These are phyloP conservation scores for Argyra leucocephala DNA, from an alignment of 2,888 invertebrate species.

Conservation along the genomic window DNA sequence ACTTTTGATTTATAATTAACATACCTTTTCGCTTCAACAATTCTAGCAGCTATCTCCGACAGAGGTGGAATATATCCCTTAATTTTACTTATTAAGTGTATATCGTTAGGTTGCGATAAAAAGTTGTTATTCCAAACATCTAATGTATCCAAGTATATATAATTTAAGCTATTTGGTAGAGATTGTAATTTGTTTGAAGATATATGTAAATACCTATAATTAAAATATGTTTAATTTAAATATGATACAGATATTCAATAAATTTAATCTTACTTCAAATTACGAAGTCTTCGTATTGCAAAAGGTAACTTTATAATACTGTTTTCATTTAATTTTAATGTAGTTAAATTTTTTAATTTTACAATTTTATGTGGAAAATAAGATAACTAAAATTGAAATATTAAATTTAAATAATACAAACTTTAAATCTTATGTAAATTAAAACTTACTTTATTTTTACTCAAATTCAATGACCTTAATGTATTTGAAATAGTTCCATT, in stretches of 20 bases:
- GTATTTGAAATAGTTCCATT: slow-evolving; percentile 47
- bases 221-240: background rate
- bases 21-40: slow-evolving; percentile 24
- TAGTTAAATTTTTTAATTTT: slow-evolving; percentile 52
- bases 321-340: slow-evolving; percentile 57
- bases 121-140: slow-evolving; percentile 41
- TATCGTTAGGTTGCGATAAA: slow-evolving; percentile 17
- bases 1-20: background rate
- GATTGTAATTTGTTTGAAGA: slow-evolving; percentile 37
- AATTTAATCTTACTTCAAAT: slow-evolving; percentile 24
- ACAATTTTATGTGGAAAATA: slow-evolving; percentile 54
- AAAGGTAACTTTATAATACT: slow-evolving; percentile 51
- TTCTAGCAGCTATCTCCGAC: slow-evolving; percentile 36
- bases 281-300: slow-evolving; percentile 51
- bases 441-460: slow-evolving; percentile 49
- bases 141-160: slow-evolving; percentile 32
- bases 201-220: slow-evolving; percentile 31
- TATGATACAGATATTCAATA: background rate
- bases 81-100: background rate
- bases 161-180: slow-evolving; percentile 36
- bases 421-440: slow-evolving; percentile 7
- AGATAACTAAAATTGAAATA: slow-evolving; percentile 28
- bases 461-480: slow-evolving; percentile 55
- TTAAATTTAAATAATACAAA: slow-evolving; percentile 14
- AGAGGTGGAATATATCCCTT: slow-evolving; percentile 25